Conservation (phyloP, 2,888 invertebrate species). For the Monochamus alternatus region DNA sequence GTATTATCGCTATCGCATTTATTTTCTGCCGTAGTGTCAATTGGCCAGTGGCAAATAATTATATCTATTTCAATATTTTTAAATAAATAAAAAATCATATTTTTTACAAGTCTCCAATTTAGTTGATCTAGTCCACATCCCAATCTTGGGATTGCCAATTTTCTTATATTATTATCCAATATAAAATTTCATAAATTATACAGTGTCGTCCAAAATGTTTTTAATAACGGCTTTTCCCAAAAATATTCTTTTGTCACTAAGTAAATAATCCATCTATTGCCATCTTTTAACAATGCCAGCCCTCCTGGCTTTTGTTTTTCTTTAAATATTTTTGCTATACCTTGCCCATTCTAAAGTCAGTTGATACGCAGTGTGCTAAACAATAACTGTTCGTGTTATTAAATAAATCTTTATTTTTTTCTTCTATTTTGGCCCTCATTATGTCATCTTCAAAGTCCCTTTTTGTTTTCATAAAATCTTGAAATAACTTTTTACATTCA, state of each 20-base stretch:
- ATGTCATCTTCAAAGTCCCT: no score
- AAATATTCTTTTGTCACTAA: neutral
- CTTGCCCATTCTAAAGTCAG: slow-evolving; percentile 9
- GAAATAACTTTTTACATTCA: no score
- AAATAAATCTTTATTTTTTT: no score
- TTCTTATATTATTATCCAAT: no score
- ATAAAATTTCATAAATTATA: no score
- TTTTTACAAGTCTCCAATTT: neutral
- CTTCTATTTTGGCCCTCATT: no score
- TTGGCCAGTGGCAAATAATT: neutral
- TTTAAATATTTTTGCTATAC: neutral
- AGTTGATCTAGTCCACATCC: slow-evolving; percentile 1
- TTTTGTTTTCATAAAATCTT: no score
- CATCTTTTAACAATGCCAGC: neutral
- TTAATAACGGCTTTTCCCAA: neutral
- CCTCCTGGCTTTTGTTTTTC: neutral
- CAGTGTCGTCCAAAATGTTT: neutral
- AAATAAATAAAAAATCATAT: no score
- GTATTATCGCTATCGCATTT: neutral
- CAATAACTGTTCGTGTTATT: no score
- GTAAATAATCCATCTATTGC: neutral
- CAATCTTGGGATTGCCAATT: no score
- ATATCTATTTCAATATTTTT: no score
- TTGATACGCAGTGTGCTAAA: neutral
- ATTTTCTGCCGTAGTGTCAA: neutral